Evolutionary conservation across 2,888 invertebrate species (phyloP), one percentile per base, ranked within the genome.

Genomic region (Cryptophagus acutangulus): DNA sequence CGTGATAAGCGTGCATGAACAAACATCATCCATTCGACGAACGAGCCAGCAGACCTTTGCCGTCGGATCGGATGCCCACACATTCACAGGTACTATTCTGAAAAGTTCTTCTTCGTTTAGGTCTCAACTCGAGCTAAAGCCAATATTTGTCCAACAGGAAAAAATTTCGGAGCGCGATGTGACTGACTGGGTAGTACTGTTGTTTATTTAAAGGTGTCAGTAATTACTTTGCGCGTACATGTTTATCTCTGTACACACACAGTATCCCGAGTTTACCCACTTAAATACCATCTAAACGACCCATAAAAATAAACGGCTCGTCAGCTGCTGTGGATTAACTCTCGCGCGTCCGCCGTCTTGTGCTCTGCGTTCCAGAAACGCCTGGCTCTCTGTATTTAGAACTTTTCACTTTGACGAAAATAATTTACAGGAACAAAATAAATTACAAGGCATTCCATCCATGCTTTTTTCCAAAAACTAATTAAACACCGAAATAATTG

Each of bases 141-240:
- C 55, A 59, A 59, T 60, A 60, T 60, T 60, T 58, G 56, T 47
- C 49, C 49, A 49, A 43, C 50, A 26, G 3, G 12, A 26, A n/a
- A 26, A 8, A 13, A 3, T 12, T n/a, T 3, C 26, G 47, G 43
- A n/a, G n/a, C n/a, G n/a, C n/a, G n/a, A n/a, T n/a, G n/a, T n/a
- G n/a, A n/a, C n/a, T n/a, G n/a, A n/a, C n/a, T n/a, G n/a, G n/a
- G n/a, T n/a, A n/a, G n/a, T n/a, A n/a, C n/a, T n/a, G n/a, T n/a
- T 63, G 64, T 65, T 66, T 66, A 62, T 62, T 62, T 61, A 63
- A 63, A 67, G 63, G 66, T 66, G 65, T 61, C 57, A 57, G 62
- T 63, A 66, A 66, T 64, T 64, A 61, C 58, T 61, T 59, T 56
- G 57, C 58, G 57, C 58, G 59, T 61, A 61, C 53, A 58, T 60